phyloP scores from a whole-genome alignment of 2,113 vertebrate genomes.

The Lates calcarifer region DNA sequence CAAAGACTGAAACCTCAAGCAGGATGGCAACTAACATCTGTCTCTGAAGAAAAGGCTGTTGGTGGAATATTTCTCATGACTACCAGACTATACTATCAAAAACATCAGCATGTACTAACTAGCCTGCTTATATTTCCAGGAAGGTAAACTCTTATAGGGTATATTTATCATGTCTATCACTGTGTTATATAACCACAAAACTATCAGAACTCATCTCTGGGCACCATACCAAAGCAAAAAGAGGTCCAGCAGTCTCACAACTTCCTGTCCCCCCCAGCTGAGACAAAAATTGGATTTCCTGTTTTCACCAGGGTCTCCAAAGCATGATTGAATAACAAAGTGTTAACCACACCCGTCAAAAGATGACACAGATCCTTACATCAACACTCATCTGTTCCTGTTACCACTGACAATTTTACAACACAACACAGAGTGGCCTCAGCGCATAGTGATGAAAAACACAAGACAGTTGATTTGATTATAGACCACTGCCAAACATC shows the following conservation, averaged over 20 bases:
- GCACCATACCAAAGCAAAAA: conserved; percentile 15
- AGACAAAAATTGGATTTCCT: conserved; percentile 64
- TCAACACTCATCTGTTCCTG: background rate
- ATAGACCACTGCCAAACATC: background rate
- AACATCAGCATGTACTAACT: background rate
- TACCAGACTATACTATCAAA: background rate
- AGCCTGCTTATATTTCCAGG: background rate
- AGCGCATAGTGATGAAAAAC: background rate
- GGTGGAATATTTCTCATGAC: background rate
- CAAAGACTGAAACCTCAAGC: conserved; percentile 48
- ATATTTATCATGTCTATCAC: background rate
- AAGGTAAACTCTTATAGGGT: background rate
- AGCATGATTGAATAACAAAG: conserved; percentile 68
- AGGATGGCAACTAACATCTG: background rate
- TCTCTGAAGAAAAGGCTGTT: background rate
- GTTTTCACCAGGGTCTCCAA: conserved; percentile 61
- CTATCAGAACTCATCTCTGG: conserved; percentile 1
- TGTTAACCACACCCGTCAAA: conserved; percentile 20
- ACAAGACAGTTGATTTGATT: background rate
- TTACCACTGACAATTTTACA: background rate
- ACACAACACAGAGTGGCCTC: background rate
- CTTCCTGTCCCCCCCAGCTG: conserved; percentile 51
- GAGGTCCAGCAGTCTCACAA: conserved; percentile 28
- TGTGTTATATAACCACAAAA: background rate
- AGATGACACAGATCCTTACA: background rate